Percentiles rank a stretch among this genome's conserved stretches.
Evolutionary conservation across 2,888 invertebrate genomes (phyloP).

Genomic region (Mesorhabditis spiculigera): DNA sequence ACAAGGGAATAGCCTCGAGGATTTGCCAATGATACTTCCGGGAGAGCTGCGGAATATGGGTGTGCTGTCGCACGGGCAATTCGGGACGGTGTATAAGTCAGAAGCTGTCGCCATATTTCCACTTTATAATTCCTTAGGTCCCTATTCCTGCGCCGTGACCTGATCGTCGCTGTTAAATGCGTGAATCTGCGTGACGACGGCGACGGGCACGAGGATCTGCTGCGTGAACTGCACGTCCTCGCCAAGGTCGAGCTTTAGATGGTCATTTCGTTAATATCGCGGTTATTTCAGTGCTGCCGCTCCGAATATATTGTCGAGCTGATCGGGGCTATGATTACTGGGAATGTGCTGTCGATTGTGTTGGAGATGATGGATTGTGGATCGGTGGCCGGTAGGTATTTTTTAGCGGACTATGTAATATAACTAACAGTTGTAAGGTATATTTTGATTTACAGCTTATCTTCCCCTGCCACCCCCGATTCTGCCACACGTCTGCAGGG

Average conservation of each 20-base stretch:
- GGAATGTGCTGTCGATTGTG: slow-evolving; percentile 4
- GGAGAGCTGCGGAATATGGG: neutral
- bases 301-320: slow-evolving; percentile 6
- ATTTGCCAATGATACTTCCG: neutral
- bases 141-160: neutral
- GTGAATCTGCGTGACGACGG: neutral
- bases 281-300: neutral
- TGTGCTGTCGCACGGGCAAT: neutral
- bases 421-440: neutral
- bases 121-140: neutral
- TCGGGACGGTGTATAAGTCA: neutral
- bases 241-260: neutral
- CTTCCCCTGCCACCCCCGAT: neutral
- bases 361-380: neutral
- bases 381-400: slow-evolving; percentile 1
- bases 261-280: no score
- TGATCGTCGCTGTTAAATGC: neutral
- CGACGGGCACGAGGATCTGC: neutral
- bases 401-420: neutral
- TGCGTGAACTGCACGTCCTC: neutral
- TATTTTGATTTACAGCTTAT: neutral
- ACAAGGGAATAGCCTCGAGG: neutral
- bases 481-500: neutral
- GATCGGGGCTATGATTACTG: neutral
- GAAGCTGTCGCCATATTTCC: neutral